Percentiles rank a stretch among this genome's conserved stretches.
Conservation (phyloP, 1,140 invertebrate genomes). For the Halictus rubicundus region DNA sequence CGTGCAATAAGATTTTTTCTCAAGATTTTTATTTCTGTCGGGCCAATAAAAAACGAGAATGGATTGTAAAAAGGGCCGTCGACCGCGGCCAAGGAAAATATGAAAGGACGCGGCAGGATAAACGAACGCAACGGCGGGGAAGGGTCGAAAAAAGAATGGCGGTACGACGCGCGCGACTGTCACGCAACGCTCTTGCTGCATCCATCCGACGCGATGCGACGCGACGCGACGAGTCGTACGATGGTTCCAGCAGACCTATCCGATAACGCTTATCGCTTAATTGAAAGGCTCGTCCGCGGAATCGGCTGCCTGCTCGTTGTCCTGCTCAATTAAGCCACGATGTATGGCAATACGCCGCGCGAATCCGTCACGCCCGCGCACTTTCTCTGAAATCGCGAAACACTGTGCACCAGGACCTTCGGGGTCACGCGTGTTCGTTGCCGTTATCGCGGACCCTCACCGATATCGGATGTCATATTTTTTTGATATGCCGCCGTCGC, state of each 20-base stretch:
- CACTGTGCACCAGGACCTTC: too few relatives aligned
- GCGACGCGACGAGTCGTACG: constrained; percentile 35
- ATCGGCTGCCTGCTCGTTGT: constrained; percentile 42
- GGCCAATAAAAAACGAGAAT: constrained; percentile 29
- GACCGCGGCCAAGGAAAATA: constrained; percentile 49
- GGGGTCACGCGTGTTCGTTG: too few relatives aligned
- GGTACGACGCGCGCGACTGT: background rate
- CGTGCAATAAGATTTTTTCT: constrained; percentile 64
- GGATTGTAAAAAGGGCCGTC: constrained; percentile 43
- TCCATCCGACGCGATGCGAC: background rate
- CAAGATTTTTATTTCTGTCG: constrained; percentile 2
- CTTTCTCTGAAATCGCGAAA: background rate
- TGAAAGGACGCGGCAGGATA: constrained; percentile 32
- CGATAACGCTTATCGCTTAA: constrained; percentile 72
- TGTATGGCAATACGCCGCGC: constrained; percentile 55
- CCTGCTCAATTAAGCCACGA: constrained; percentile 60
- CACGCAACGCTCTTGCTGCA: too few relatives aligned
- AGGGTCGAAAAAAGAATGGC: constrained; percentile 46
- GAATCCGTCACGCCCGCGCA: constrained; percentile 43
- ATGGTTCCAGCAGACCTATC: constrained; percentile 42
- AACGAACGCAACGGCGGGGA: constrained; percentile 14
- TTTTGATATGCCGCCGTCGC: too few relatives aligned
- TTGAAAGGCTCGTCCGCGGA: constrained; percentile 63
- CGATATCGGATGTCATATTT: too few relatives aligned
- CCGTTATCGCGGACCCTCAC: too few relatives aligned